These are phyloP conservation scores for Iselma pallidipennis DNA, from an alignment of 2,888 invertebrate genomes.

Conservation along the genomic window DNA sequence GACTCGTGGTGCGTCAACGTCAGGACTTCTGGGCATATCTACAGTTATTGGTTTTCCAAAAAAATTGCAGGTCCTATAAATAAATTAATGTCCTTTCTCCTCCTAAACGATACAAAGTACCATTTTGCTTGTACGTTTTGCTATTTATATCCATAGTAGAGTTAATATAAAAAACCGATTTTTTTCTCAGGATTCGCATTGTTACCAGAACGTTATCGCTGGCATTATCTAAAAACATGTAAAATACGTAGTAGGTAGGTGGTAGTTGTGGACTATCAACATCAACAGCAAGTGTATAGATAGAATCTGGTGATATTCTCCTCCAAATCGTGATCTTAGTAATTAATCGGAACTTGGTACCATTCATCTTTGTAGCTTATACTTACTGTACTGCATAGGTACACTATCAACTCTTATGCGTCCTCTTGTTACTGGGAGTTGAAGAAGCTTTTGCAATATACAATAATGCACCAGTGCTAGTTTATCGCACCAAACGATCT, in stretches of 20 bases:
- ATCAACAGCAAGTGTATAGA: conserved; percentile 17
- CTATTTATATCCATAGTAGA: neutral
- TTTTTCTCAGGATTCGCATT: neutral
- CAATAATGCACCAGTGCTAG: conserved; percentile 20
- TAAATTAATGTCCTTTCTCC: too few species aligned
- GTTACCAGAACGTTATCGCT: neutral
- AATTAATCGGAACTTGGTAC: conserved; percentile 30
- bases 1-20: too few species aligned
- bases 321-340: conserved; percentile 35
- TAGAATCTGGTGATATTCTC: conserved; percentile 24
- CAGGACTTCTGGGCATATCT: too few species aligned
- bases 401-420: neutral
- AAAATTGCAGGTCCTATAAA: too few species aligned
- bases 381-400: conserved; percentile 7
- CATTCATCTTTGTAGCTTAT: conserved; percentile 34
- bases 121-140: too few species aligned
- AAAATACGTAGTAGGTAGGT: conserved; percentile 20
- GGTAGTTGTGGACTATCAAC: conserved; percentile 17
- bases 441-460: neutral
- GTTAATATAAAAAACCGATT: neutral
- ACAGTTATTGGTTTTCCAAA: too few species aligned
- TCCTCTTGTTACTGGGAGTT: neutral
- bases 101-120: too few species aligned
- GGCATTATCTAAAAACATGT: conserved; percentile 8
- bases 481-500: too few species aligned